These are phyloP conservation scores for Theretra japonica DNA, from an alignment of 2,888 invertebrate genomes.

Conservation along the genomic window DNA sequence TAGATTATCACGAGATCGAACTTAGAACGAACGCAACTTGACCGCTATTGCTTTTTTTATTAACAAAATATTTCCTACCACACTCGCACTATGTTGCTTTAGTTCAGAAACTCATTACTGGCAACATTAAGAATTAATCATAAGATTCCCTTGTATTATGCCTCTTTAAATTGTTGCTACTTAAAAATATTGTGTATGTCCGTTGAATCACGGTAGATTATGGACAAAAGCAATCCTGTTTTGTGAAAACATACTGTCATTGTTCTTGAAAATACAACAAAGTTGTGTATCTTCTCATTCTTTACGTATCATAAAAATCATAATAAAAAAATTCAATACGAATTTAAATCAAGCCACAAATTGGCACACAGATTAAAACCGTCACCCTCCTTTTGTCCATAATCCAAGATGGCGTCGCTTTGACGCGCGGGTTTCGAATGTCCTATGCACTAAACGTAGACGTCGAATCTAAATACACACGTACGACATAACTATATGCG, in stretches of 20 bases:
- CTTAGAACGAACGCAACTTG: conserved; percentile 40
- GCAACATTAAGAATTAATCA: conserved; percentile 47
- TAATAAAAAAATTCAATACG: not conserved
- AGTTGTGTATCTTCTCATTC: too few relatives aligned
- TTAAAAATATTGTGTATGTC: conserved; percentile 18
- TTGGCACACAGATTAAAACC: not conserved
- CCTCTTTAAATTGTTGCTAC: conserved; percentile 28
- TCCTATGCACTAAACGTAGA: conserved; percentile 61
- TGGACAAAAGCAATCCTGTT: not conserved
- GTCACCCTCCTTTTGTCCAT: conserved; percentile 5
- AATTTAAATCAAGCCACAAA: too few relatives aligned
- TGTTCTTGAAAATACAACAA: not conserved
- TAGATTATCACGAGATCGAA: conserved; percentile 46
- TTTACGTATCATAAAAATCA: too few relatives aligned
- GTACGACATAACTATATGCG: conserved; percentile 10
- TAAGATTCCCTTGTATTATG: conserved; percentile 24
- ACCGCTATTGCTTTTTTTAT: conserved; percentile 15
- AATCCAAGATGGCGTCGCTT: conserved; percentile 18
- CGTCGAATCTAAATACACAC: conserved; percentile 75
- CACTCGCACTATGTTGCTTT: conserved; percentile 45
- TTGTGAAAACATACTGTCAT: not conserved
- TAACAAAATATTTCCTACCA: conserved; percentile 26
- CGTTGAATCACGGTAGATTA: conserved; percentile 8
- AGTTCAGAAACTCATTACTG: conserved; percentile 37
- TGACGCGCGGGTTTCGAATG: conserved; percentile 10